Percentiles rank a stretch among this genome's conserved stretches.
These are phyloP conservation scores for Sapajus apella DNA, from an alignment of 2,113 vertebrate genomes.

Conservation along the genomic window DNA sequence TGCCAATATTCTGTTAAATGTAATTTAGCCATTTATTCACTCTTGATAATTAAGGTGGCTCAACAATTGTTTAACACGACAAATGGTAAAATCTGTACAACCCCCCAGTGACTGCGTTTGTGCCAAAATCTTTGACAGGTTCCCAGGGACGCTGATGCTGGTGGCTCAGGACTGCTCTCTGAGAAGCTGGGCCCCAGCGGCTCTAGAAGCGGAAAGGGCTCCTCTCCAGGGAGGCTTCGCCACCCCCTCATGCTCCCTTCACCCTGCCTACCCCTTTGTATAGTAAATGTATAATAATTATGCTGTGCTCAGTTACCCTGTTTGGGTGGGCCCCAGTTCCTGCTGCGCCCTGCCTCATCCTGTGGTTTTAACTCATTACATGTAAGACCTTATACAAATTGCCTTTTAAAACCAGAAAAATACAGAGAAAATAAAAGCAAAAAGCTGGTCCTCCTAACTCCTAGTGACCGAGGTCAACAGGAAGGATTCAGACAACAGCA, in stretches of 20 bases:
- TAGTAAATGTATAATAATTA: neutral
- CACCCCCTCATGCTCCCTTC: neutral
- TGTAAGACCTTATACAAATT: neutral
- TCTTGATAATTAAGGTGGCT: neutral
- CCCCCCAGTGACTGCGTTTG: neutral
- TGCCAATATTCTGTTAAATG: neutral
- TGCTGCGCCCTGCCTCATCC: neutral
- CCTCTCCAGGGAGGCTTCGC: neutral
- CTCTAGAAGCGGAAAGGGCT: too few relatives aligned
- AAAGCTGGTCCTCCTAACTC: neutral
- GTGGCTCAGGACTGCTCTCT: neutral
- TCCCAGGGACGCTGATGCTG: neutral
- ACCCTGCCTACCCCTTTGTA: too few relatives aligned
- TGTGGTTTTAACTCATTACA: slow-evolving; percentile 3
- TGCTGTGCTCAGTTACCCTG: neutral
- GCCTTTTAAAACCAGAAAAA: neutral
- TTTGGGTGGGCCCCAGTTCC: neutral
- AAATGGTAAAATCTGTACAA: neutral
- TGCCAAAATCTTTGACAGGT: neutral
- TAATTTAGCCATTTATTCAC: neutral
- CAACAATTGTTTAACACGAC: neutral
- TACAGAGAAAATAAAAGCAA: neutral
- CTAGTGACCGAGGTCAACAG: neutral
- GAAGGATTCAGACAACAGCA: neutral
- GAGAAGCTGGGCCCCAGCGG: too few relatives aligned